A percentile compares a stretch with the other conserved stretches of the same genome.
phyloP scores from a whole-genome alignment of 2,888 invertebrate genomes.

The Branchipolynoe longqiensis region DNA sequence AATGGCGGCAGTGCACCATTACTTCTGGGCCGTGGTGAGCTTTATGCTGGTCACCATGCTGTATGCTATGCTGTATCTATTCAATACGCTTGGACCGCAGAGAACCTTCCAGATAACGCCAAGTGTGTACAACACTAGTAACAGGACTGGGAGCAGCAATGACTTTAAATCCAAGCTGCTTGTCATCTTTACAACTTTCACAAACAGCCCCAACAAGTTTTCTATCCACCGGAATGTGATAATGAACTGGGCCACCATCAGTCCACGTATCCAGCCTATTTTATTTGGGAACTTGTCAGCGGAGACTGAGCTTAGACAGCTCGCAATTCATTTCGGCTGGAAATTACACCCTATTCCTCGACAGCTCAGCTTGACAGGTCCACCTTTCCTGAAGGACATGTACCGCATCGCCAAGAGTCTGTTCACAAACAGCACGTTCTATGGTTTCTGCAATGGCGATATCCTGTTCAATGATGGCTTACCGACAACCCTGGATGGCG shows the following conservation, averaged over 20 bases:
- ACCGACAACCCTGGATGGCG: background rate
- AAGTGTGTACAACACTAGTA: too few species aligned
- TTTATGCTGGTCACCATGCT: too few species aligned
- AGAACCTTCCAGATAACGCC: too few species aligned
- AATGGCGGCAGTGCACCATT: too few species aligned
- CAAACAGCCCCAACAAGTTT: background rate
- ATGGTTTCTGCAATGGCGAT: slow-evolving; percentile 54
- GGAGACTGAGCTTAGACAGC: background rate
- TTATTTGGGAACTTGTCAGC: background rate
- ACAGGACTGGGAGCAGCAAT: too few species aligned
- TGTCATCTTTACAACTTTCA: slow-evolving; percentile 10
- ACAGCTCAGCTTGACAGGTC: background rate
- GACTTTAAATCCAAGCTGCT: too few species aligned
- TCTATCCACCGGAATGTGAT: slow-evolving; percentile 2
- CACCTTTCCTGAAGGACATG: slow-evolving; percentile 55
- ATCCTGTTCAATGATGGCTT: slow-evolving; percentile 40
- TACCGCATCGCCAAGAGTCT: background rate
- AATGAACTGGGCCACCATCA: slow-evolving; percentile 5
- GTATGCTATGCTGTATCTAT: too few species aligned
- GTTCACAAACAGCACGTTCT: slow-evolving; percentile 42
- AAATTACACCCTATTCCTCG: background rate
- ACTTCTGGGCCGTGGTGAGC: too few species aligned
- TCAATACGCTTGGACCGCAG: too few species aligned
- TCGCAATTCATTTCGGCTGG: slow-evolving; percentile 1
- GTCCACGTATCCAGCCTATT: background rate